A percentile compares a stretch with the other conserved stretches of the same genome.
These are phyloP conservation scores for Alca torda DNA, from an alignment of 2,797 vertebrate species.

Conservation along the genomic window DNA sequence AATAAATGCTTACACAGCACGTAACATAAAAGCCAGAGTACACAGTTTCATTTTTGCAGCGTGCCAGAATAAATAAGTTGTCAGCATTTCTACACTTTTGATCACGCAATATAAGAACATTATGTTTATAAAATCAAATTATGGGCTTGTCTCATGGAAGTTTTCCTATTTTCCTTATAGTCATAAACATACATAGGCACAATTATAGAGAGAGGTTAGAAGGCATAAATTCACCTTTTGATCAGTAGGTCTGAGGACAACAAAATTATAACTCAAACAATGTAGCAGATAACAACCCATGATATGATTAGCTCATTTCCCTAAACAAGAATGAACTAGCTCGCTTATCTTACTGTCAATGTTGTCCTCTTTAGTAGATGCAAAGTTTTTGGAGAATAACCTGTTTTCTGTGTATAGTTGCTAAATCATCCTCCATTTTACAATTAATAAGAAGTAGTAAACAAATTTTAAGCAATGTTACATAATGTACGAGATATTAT, in stretches of 20 bases:
- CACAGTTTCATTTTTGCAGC: conserved; percentile 24
- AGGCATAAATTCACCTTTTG: conserved; percentile 9
- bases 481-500: background rate
- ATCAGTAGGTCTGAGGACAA: conserved; percentile 24
- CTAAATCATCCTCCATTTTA: background rate
- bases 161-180: conserved; percentile 50
- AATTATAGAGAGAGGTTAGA: background rate
- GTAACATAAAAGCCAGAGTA: background rate
- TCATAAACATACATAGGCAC: conserved; percentile 23
- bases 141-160: conserved; percentile 38
- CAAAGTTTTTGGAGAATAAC: background rate
- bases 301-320: conserved; percentile 71
- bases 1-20: conserved; percentile 1
- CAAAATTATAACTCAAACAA: conserved; percentile 63
- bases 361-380: background rate
- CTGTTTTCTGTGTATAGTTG: background rate
- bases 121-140: conserved; percentile 68
- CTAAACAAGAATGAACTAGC: conserved; percentile 13
- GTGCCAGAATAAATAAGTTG: conserved; percentile 60
- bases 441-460: background rate
- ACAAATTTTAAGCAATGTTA: background rate
- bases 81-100: conserved; percentile 69
- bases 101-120: conserved; percentile 42
- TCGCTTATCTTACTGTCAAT: conserved; percentile 52
- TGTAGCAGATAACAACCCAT: conserved; percentile 55